phyloP scores from a whole-genome alignment of 2,888 invertebrate species.

The Operophtera brumata region DNA sequence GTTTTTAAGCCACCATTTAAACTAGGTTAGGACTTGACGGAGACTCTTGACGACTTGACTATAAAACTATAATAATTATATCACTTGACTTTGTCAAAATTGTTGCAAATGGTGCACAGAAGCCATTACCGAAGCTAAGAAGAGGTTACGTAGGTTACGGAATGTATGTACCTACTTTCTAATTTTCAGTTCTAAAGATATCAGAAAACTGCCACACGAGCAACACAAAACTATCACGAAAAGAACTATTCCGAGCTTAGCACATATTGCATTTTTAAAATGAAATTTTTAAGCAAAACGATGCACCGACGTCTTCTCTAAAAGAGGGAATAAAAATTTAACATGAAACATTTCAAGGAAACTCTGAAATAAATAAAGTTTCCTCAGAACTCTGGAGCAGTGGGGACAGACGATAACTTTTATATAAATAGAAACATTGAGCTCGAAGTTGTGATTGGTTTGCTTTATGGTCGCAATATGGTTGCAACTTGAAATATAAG shows the following conservation, averaged over 20 bases:
- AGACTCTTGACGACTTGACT: too few species aligned
- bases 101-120: too few species aligned
- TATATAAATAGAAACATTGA: constrained; percentile 28
- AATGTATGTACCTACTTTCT: too few species aligned
- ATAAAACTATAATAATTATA: too few species aligned
- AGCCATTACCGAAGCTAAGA: too few species aligned
- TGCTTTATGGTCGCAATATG: constrained; percentile 11
- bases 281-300: constrained; percentile 52
- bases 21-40: too few species aligned
- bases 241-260: constrained; percentile 3
- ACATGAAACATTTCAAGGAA: constrained; percentile 66
- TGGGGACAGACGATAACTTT: constrained; percentile 34
- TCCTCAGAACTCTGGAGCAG: constrained; percentile 42
- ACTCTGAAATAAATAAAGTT: constrained; percentile 65
- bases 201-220: too few species aligned
- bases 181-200: too few species aligned
- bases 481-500: constrained; percentile 13
- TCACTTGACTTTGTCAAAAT: too few species aligned
- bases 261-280: constrained; percentile 50
- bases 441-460: constrained; percentile 21
- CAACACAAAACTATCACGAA: background rate
- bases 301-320: constrained; percentile 34
- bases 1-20: too few species aligned
- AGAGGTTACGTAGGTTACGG: too few species aligned
- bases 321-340: constrained; percentile 55